Conservation (phyloP, 2,113 vertebrate genomes). For the Megaceryle maxima region DNA sequence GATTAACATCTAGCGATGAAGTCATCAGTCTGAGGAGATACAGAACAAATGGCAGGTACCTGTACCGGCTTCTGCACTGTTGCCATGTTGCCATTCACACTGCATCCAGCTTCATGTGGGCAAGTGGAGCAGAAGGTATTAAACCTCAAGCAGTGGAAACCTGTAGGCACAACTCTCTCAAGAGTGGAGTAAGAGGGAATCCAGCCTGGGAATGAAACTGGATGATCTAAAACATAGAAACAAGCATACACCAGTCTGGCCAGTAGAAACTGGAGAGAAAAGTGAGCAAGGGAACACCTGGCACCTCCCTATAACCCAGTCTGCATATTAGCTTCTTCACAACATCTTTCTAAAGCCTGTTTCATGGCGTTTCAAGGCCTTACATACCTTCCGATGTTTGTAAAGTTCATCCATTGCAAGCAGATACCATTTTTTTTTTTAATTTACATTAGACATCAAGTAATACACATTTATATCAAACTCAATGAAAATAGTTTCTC, state of each 20-base stretch:
- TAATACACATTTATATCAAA: not conserved
- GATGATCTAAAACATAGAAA: not conserved
- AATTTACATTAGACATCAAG: not conserved
- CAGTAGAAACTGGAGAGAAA: not conserved
- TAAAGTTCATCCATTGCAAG: not conserved
- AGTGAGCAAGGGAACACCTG: not conserved
- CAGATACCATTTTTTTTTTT: not conserved
- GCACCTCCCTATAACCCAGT: not conserved
- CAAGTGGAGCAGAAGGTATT: not conserved
- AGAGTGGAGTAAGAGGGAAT: not conserved
- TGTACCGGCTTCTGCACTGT: not conserved
- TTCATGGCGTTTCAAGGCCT: not conserved
- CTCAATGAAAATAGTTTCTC: not conserved
- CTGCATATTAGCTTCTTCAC: not conserved
- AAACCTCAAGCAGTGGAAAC: not conserved
- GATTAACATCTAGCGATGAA: not conserved
- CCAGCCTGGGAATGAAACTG: not conserved
- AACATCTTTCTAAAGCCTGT: not conserved
- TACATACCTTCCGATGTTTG: not conserved
- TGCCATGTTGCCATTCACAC: not conserved
- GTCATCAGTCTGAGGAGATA: conserved; percentile 11
- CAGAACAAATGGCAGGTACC: not conserved
- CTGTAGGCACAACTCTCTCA: not conserved
- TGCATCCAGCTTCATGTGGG: not conserved
- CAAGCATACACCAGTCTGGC: not conserved